phyloP scores from a whole-genome alignment of 2,113 vertebrate species.

The Xiphorhynchus elegans region DNA sequence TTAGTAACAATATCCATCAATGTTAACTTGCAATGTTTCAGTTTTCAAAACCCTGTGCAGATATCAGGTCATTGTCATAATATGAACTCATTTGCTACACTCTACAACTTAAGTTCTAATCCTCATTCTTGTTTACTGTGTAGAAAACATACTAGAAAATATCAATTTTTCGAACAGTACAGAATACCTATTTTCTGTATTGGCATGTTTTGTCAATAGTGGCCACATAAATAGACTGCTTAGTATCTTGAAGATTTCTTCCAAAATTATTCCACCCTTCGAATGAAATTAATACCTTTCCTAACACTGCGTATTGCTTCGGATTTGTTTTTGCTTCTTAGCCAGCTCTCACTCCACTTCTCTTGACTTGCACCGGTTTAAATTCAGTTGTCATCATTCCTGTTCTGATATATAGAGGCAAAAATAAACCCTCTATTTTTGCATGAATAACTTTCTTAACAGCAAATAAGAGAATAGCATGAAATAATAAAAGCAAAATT shows the following conservation, averaged over 20 bases:
- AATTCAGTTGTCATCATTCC: not conserved
- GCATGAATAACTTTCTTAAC: not conserved
- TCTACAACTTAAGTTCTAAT: not conserved
- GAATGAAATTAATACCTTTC: not conserved
- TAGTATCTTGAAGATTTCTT: not conserved
- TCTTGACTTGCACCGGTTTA: not conserved
- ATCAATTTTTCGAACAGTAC: not conserved
- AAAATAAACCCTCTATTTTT: not conserved
- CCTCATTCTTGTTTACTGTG: not conserved
- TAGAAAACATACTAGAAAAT: not conserved
- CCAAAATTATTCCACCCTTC: not conserved
- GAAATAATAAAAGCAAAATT: not conserved
- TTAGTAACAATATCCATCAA: not conserved
- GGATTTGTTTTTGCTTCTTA: not conserved
- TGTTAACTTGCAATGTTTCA: not conserved
- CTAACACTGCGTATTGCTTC: not conserved
- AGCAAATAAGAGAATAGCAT: not conserved
- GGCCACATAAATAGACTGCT: not conserved
- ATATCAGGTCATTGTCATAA: not conserved
- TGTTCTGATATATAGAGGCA: not conserved
- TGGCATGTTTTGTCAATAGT: not conserved
- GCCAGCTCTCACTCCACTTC: not conserved
- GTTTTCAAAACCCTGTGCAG: not conserved
- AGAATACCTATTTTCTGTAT: not conserved
- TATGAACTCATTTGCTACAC: not conserved